Percentiles rank a stretch among this genome's conserved stretches.
These are phyloP conservation scores for Acanthochromis polyacanthus DNA, from an alignment of 2,113 vertebrate genomes.

Conservation along the genomic window DNA sequence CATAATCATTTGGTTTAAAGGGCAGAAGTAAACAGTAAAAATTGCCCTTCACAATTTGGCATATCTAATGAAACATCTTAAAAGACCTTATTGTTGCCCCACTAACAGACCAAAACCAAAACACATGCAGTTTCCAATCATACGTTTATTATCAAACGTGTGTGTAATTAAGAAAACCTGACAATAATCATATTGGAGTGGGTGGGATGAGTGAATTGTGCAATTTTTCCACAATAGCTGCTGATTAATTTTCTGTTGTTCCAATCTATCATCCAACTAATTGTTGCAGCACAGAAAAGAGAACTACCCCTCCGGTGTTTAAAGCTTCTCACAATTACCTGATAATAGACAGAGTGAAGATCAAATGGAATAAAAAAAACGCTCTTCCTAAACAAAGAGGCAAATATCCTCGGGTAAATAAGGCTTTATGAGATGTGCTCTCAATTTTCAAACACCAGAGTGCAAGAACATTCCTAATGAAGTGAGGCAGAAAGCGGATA, in stretches of 20 bases:
- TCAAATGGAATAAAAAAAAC: not conserved
- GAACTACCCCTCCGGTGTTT: no score
- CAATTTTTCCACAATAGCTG: no score
- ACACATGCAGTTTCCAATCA: no score
- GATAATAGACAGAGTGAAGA: constrained; percentile 14
- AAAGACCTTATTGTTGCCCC: not conserved
- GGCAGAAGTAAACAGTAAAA: not conserved
- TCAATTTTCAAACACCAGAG: constrained; percentile 1
- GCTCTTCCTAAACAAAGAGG: no score
- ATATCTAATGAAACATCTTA: not conserved
- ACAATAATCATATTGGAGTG: no score
- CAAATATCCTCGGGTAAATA: constrained; percentile 1
- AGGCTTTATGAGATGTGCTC: not conserved
- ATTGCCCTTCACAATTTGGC: not conserved
- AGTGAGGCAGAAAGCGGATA: not conserved
- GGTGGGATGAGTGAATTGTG: no score
- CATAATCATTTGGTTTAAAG: not conserved
- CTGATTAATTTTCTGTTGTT: no score
- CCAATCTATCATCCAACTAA: not conserved
- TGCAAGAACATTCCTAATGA: not conserved
- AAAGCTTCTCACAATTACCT: not conserved
- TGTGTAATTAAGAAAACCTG: no score
- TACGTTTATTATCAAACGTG: no score
- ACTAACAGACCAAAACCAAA: not conserved
- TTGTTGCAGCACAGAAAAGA: not conserved